phyloP scores from a whole-genome alignment of 64 coral and sea anemone species.

The Astreopora myriophthalma region DNA sequence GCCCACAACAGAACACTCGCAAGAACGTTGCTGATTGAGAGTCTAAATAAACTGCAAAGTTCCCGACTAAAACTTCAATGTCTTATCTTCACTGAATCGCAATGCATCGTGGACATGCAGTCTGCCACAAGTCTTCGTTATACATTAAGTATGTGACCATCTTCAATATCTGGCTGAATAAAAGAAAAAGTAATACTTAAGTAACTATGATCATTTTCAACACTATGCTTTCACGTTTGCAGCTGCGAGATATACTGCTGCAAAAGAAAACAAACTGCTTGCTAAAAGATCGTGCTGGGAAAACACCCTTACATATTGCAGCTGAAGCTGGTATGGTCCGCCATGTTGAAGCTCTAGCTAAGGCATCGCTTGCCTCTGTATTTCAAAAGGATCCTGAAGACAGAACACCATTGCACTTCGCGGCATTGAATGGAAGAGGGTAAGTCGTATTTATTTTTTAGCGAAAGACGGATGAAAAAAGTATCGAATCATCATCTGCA shows the following conservation, averaged over 20 bases:
- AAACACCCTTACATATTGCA: slow-evolving; percentile 82
- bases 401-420: slow-evolving; percentile 82
- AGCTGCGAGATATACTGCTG: slow-evolving; percentile 68
- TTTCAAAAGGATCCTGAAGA: slow-evolving; percentile 60
- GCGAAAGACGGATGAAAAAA: not conserved
- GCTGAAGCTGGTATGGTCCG: slow-evolving; percentile 53
- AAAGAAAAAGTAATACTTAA: no score
- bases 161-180: no score
- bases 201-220: no score
- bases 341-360: slow-evolving; percentile 62
- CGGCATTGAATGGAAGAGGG: slow-evolving; percentile 80
- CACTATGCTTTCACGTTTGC: not conserved
- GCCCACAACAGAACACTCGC: no score
- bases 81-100: no score
- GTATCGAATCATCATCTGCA: not conserved
- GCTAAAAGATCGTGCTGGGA: slow-evolving; percentile 55
- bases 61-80: no score
- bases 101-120: no score
- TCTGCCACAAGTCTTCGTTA: no score
- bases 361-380: slow-evolving; percentile 37
- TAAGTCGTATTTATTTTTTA: not conserved
- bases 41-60: no score
- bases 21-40: no score
- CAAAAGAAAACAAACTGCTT: slow-evolving; percentile 55
- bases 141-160: no score